Evolutionary conservation across 2,888 invertebrate genomes (phyloP).

Genomic region (Anoncus sp.): DNA sequence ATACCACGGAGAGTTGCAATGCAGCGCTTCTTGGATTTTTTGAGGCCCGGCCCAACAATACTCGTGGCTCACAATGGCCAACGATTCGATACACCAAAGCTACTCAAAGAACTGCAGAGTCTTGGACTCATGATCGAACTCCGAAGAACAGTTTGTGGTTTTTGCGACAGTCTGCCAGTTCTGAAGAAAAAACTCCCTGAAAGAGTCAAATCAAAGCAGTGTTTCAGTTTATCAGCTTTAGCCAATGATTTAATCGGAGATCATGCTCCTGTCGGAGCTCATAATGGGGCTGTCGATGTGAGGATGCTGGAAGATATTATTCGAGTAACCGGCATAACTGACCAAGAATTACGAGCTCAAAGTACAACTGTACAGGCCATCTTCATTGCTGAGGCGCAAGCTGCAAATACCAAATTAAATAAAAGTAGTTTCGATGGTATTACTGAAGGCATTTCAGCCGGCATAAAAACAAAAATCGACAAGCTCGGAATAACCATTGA

Average conservation of each 20-base stretch:
- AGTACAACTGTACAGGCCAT: not conserved
- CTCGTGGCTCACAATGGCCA: slow-evolving; percentile 44
- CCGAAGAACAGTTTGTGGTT: slow-evolving; percentile 21
- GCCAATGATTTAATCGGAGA: slow-evolving; percentile 21
- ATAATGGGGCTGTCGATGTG: slow-evolving; percentile 29
- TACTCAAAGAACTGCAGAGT: slow-evolving; percentile 29
- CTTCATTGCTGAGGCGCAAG: not conserved
- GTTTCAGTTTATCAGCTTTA: slow-evolving; percentile 21
- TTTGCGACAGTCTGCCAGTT: slow-evolving; percentile 37
- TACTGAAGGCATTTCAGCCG: slow-evolving; percentile 20
- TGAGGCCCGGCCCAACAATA: slow-evolving; percentile 21
- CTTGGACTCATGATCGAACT: slow-evolving; percentile 25
- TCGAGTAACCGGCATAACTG: not conserved
- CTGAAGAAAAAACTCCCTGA: slow-evolving; percentile 45
- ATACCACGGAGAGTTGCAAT: slow-evolving; percentile 20
- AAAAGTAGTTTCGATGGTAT: too few relatives aligned
- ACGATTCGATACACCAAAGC: slow-evolving; percentile 35
- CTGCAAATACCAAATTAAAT: too few relatives aligned
- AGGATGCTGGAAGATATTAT: slow-evolving; percentile 32
- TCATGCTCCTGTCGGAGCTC: slow-evolving; percentile 29
- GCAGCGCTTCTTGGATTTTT: slow-evolving; percentile 26
- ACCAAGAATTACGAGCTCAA: slow-evolving; percentile 11
- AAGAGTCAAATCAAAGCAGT: slow-evolving; percentile 30
- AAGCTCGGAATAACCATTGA: slow-evolving; percentile 37
- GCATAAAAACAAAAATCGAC: slow-evolving; percentile 37